Base-by-base conservation (phyloP, 2,888 invertebrate species). In the Papilio gigon region DNA sequence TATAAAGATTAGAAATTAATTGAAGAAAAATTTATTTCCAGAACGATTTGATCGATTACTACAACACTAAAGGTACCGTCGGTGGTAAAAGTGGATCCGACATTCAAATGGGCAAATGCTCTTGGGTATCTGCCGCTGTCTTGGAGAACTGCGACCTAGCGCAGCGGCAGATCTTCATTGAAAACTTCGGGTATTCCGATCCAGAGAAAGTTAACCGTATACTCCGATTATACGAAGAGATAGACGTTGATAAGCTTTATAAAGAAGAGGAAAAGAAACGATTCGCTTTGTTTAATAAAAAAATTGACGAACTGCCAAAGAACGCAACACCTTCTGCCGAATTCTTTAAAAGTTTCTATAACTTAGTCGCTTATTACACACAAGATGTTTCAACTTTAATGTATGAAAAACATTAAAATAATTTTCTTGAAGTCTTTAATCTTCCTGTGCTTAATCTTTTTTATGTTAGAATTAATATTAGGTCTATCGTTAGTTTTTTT, bases 21-120 rank as follows among this genome's bases (percentile, higher is more conserved):
- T n/a, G n/a, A n/a, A n/a, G n/a, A n/a, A n/a, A 33, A 17, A 37
- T 61, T 3, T 27, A 30, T 44, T 78, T 78, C n/a, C 85, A 95
- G 93, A 96, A 97, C 83, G 97, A 97, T 84, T 97, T 94, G 84
- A 88, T 97, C 53, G 98, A 98, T 82, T 97, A 96, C 78, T 98
- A 95, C 84, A 97, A 97, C 0, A 22, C 22, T 9, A 95, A 97
- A 80, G 93, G 95, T 27, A 90, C 92, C 3, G 86, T 95, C 0
- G 97, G 95, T 0, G 98, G 98, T 0, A 99, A 99, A 92, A 87
- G 94, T 25, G 96, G 97, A 9, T 96, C 95, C 0, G 98, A 99
- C 80, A 98, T 99, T 75, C 94, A 95, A 82, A 97, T 98, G 79
- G 97, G 97, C 50, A 98, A 98, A 87, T 98, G 98, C 84, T 94